These are phyloP conservation scores for Chelidonichthys spinosus DNA, from an alignment of 2,797 vertebrate species.

Conservation along the genomic window DNA sequence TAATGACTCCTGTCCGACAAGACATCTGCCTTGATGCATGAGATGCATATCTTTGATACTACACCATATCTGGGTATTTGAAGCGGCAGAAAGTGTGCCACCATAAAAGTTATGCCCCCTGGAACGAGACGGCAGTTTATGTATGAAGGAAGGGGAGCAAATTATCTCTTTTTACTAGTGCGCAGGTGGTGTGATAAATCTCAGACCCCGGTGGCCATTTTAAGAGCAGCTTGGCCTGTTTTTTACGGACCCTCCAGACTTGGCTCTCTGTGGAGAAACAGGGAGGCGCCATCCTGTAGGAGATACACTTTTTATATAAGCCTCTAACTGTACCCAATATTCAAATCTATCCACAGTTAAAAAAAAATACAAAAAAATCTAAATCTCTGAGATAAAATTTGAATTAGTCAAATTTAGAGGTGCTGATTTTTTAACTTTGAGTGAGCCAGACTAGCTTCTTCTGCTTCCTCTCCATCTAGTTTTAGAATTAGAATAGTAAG, in stretches of 20 bases:
- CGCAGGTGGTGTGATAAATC: conserved; percentile 79
- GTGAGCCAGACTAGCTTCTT: too few relatives aligned
- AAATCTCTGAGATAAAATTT: too few relatives aligned
- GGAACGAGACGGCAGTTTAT: conserved; percentile 65
- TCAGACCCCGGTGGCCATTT: conserved; percentile 65
- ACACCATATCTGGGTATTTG: conserved; percentile 12
- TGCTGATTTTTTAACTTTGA: too few relatives aligned
- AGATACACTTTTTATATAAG: conserved; percentile 1
- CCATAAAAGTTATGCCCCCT: conserved; percentile 59
- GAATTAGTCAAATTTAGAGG: too few relatives aligned
- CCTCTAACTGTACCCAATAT: conserved; percentile 1
- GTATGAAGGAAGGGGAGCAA: conserved; percentile 63
- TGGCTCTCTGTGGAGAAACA: conserved; percentile 38
- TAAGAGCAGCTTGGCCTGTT: conserved; percentile 78
- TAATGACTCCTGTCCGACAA: conserved; percentile 37
- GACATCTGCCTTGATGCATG: conserved; percentile 52
- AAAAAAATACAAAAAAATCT: too few relatives aligned
- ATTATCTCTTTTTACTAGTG: conserved; percentile 74
- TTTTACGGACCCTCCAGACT: conserved; percentile 56
- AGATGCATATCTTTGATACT: conserved; percentile 46
- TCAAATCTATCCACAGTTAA: background rate
- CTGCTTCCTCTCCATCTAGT: too few relatives aligned
- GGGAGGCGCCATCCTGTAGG: conserved; percentile 27
- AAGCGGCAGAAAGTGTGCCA: conserved; percentile 49
- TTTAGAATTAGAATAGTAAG: background rate